These are phyloP conservation scores for Drosophila stalkeri DNA, from an alignment of 2,888 invertebrate genomes.

Conservation along the genomic window DNA sequence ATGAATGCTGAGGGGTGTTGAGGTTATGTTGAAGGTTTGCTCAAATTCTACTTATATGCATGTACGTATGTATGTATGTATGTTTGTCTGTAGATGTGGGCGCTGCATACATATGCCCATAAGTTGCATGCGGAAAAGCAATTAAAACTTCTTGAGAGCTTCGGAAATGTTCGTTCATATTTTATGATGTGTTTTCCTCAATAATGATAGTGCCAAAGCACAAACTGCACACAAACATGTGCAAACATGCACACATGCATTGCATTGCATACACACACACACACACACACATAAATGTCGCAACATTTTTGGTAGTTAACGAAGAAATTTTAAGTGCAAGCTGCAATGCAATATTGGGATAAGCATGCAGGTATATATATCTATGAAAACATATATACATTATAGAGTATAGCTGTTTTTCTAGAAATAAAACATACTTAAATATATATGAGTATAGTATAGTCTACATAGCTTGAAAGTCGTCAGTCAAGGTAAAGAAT, in stretches of 20 bases:
- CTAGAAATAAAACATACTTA: background rate
- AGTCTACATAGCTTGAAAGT: background rate
- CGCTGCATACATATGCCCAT: conserved; percentile 30
- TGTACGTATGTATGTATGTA: background rate
- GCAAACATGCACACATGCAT: background rate
- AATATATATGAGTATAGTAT: background rate
- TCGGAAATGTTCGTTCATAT: conserved; percentile 73
- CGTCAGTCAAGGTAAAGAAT: no score
- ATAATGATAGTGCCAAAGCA: conserved; percentile 39
- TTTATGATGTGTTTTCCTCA: conserved; percentile 66
- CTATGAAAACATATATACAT: background rate
- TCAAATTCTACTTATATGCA: conserved; percentile 28
- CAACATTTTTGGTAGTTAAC: conserved; percentile 15
- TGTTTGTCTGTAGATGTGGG: background rate
- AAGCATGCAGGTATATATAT: background rate
- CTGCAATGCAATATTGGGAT: background rate
- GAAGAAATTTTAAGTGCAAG: conserved; percentile 21
- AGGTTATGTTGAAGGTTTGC: background rate
- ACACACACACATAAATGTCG: conserved; percentile 9
- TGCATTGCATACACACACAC: background rate
- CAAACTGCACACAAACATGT: background rate
- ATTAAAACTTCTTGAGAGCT: conserved; percentile 73
- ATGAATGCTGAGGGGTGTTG: background rate
- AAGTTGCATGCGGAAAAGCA: conserved; percentile 75
- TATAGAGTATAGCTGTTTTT: no score